Evolutionary conservation across 1,140 invertebrate genomes (phyloP), one percentile per base, ranked within the genome.

Genomic region (Venturia canescens): DNA sequence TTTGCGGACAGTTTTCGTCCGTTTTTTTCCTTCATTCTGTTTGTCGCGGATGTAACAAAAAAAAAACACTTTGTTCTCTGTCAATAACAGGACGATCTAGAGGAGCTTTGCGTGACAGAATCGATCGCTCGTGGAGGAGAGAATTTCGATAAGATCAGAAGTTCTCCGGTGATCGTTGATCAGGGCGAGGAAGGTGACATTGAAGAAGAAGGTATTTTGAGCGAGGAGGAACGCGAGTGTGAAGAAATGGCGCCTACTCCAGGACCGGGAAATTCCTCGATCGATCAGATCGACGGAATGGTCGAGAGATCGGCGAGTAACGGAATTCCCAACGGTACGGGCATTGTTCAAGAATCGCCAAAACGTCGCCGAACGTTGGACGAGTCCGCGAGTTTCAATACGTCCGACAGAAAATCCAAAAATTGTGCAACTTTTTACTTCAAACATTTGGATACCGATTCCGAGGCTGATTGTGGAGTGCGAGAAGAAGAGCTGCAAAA

Each of bases 381-480:
- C 18, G 90, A 91, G 72, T 80, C 82, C 44, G 87, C 89, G 9
- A 87, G 87, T 0, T 91, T 92, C 78, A 91, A 90, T 79, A 91
- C 89, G 53, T 95, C 95, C 1, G 95, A 96, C 89, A 92, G 96
- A 81, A 96, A 95, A 87, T 96, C 95, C 16, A 96, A 95, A 86
- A 96, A 97, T 87, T 94, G 94, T 86, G 96, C 94, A 80, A 96
- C 95, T 74, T 97, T 96, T 88, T 97, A 97, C 89, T 97, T 96
- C 89, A 96, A 94, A 89, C 96, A 97, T 89, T 92, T 94, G 87
- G 96, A 97, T 87, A 97, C 96, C 2, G 96, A 97, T 89, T 96
- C 96, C 0, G 96, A 97, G 83, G 88, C 86, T 11, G 90, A 91
- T 50, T 86, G 87, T 66, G 82, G 78, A 23, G 83, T 80, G 60